Percentiles rank a stretch among this genome's conserved stretches.
Evolutionary conservation across 2,888 invertebrate species (phyloP).

Genomic region (Tholera decimalis): DNA sequence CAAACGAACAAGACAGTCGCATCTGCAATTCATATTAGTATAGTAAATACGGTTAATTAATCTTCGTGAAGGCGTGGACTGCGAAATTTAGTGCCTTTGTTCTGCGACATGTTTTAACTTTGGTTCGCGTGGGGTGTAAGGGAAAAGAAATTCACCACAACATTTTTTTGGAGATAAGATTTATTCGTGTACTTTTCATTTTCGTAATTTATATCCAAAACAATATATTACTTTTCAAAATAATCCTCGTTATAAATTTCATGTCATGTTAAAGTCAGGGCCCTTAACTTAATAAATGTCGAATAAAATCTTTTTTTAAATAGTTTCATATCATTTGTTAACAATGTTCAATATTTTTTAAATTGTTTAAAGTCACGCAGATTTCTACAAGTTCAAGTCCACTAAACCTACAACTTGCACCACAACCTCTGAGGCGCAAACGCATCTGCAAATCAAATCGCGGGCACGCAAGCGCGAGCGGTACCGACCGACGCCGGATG

Average conservation of each 20-base stretch:
- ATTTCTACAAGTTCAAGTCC: neutral
- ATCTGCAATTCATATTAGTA: constrained; percentile 78
- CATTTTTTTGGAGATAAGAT: too few relatives aligned
- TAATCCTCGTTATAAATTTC: too few relatives aligned
- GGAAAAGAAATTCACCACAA: neutral
- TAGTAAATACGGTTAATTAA: constrained; percentile 79
- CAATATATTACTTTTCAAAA: too few relatives aligned
- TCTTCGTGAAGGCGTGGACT: constrained; percentile 78
- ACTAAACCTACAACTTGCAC: constrained; percentile 60
- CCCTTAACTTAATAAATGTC: too few relatives aligned
- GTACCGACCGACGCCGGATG: constrained; percentile 74
- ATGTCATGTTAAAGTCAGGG: too few relatives aligned
- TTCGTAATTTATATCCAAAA: too few relatives aligned
- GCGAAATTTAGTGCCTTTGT: constrained; percentile 81
- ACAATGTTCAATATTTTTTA: too few relatives aligned
- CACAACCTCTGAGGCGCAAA: constrained; percentile 64
- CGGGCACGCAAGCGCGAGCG: constrained; percentile 76
- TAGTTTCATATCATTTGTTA: too few relatives aligned
- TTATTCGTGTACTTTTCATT: too few relatives aligned
- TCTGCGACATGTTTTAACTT: constrained; percentile 68
- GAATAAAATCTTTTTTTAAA: too few relatives aligned
- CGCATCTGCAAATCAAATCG: constrained; percentile 89
- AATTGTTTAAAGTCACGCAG: too few relatives aligned
- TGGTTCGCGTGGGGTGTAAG: constrained; percentile 63
- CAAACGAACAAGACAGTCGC: constrained; percentile 66